Conservation (phyloP, 2,113 vertebrate species). For the Urocynchramus pylzowi region DNA sequence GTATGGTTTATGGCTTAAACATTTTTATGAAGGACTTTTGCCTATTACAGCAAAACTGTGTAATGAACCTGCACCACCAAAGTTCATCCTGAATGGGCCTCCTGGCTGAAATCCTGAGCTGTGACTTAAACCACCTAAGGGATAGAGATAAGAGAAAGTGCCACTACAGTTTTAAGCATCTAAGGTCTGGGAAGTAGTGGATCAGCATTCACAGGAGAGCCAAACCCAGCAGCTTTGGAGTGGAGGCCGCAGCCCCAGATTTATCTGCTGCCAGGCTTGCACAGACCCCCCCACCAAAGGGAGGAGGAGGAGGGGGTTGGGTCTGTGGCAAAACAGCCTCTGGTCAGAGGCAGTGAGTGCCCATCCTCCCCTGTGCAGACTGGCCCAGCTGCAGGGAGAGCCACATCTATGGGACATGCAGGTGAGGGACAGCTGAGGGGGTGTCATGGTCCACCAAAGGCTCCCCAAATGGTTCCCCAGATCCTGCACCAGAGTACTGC, state of each 20-base stretch:
- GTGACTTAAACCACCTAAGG: background rate
- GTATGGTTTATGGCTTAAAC: background rate
- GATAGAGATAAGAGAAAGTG: background rate
- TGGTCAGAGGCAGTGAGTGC: background rate
- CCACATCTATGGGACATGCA: background rate
- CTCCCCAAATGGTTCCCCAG: background rate
- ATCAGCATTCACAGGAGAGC: background rate
- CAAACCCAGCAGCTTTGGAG: background rate
- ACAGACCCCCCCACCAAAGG: too few species aligned
- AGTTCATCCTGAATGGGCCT: background rate
- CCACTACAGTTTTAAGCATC: background rate
- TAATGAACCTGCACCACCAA: background rate
- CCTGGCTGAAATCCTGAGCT: background rate
- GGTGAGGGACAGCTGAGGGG: background rate
- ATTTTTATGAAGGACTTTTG: background rate
- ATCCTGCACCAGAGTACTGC: background rate
- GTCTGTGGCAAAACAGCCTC: background rate
- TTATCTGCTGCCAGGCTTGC: background rate
- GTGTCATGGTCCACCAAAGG: background rate
- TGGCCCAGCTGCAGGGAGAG: background rate
- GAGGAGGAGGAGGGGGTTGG: background rate
- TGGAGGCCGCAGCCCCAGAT: background rate
- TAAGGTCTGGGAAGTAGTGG: background rate
- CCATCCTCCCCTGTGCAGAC: rapidly evolving
- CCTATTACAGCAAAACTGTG: background rate